Conservation (phyloP, 2,797 vertebrate genomes). For the Anguilla anguilla region DNA sequence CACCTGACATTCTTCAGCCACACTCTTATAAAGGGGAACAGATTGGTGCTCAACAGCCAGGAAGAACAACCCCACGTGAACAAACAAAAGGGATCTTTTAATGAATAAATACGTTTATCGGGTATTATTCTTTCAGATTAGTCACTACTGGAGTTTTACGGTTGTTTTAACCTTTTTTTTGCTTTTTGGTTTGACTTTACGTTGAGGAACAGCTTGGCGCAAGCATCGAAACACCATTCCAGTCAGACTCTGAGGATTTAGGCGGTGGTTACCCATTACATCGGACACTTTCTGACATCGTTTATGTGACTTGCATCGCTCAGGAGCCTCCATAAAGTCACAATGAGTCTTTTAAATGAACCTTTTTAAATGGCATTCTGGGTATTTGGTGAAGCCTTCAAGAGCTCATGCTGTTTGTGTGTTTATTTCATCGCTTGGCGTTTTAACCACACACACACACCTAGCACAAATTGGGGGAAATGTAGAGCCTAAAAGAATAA, state of each 20-base stretch:
- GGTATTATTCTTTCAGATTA: too few relatives aligned
- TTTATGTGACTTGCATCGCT: constrained; percentile 55
- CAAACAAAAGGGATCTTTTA: too few relatives aligned
- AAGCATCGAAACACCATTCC: constrained; percentile 36
- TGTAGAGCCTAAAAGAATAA: constrained; percentile 68
- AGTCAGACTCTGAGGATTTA: constrained; percentile 48
- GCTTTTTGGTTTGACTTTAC: neutral
- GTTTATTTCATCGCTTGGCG: constrained; percentile 25
- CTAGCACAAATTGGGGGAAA: constrained; percentile 18
- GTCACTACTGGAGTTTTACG: neutral
- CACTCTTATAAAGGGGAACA: too few relatives aligned
- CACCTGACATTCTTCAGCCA: too few relatives aligned
- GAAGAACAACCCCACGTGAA: too few relatives aligned
- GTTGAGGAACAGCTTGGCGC: constrained; percentile 21
- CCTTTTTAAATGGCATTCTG: constrained; percentile 52
- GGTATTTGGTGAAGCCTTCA: constrained; percentile 55
- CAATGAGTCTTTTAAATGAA: constrained; percentile 59
- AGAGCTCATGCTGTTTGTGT: constrained; percentile 6
- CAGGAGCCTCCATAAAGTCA: constrained; percentile 37
- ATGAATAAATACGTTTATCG: too few relatives aligned
- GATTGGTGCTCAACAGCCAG: too few relatives aligned
- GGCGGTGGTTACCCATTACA: constrained; percentile 46
- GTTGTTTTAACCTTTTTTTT: neutral
- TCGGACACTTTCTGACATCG: constrained; percentile 42
- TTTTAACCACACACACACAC: constrained; percentile 13